A percentile compares a stretch with the other conserved stretches of the same genome.
Conservation (phyloP, 2,888 invertebrate genomes). For the Melitaea athalia region DNA sequence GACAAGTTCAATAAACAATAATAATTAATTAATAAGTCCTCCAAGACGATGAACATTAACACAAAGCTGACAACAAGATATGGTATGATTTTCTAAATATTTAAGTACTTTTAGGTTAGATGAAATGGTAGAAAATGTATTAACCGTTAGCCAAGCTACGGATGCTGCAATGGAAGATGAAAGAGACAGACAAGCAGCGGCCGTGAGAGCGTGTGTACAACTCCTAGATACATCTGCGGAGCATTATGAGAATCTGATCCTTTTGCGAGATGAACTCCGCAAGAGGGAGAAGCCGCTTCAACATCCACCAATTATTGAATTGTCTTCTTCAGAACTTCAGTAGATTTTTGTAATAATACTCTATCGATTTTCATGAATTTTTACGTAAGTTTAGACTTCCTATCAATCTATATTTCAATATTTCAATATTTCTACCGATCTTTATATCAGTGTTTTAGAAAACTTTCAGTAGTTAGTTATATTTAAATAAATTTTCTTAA, state of each 20-base stretch:
- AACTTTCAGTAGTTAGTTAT: too few species aligned
- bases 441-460: too few species aligned
- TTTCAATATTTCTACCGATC: too few species aligned
- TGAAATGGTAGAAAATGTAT: conserved; percentile 67
- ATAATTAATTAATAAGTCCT: too few species aligned
- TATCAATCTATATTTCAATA: too few species aligned
- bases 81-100: neutral
- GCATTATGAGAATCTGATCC: conserved; percentile 68
- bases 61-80: too few species aligned
- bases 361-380: too few species aligned
- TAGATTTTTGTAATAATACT: conserved; percentile 6
- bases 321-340: conserved; percentile 45
- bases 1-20: too few species aligned
- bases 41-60: too few species aligned
- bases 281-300: conserved; percentile 49
- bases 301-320: conserved; percentile 61
- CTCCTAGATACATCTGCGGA: conserved; percentile 66
- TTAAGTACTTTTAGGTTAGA: conserved; percentile 55
- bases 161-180: conserved; percentile 62
- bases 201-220: conserved; percentile 60
- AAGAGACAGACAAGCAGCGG: conserved; percentile 57
- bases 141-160: conserved; percentile 60
- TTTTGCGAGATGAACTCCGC: conserved; percentile 64
- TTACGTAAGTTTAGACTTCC: too few species aligned
- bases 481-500: too few species aligned